Evolutionary conservation across 1,140 invertebrate species (phyloP), one percentile per base, ranked within the genome.

Genomic region (Drosophila micromelanica): DNA sequence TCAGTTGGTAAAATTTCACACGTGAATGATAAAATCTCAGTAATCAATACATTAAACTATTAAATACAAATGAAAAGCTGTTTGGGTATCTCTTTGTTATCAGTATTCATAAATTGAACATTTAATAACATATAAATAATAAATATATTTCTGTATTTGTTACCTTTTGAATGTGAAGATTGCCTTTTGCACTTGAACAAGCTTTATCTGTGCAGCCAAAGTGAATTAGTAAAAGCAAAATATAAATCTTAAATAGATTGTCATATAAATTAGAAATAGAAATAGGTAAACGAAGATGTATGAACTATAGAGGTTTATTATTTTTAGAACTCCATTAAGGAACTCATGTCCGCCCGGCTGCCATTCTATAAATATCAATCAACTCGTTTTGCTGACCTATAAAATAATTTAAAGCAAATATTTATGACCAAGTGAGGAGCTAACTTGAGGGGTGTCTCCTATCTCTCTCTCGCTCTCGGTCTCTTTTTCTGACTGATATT

Each of bases 301-400:
- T 35, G 56, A 9, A 42, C 6, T 12, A 15, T 13, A 1, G 30
- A 11, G 52, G 8, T 35, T 7, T 65, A 72, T 72, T 72, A 72
- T 72, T 72, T 72, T 59, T 32, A 38, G 62, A 43, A 56, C 23
- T 46, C 38, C 55, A 67, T 59, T 72, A 45, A 13, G 32, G 54
- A 67, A 52, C 43, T 23, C 32, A 35, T 12, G 27, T 27, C 27
- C 27, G 27, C 27, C 27, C 27, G 40, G 9, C 13, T 72, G 42
- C 6, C 38, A 37, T 23, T 37, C 52, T 17, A 67, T 72, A 72
- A 54, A 67, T 67, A 59, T 59, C 40, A 57, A 27, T 72, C 52
- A 67, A 67, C 69, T 40, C 69, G 13, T 37, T 37, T 20, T 40
- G 52, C 27, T 71, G 61, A 71, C 61, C 69, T 52, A 71, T 37